Evolutionary conservation across 2,113 vertebrate species (phyloP).

Genomic region (Brachypteracias leptosomus): DNA sequence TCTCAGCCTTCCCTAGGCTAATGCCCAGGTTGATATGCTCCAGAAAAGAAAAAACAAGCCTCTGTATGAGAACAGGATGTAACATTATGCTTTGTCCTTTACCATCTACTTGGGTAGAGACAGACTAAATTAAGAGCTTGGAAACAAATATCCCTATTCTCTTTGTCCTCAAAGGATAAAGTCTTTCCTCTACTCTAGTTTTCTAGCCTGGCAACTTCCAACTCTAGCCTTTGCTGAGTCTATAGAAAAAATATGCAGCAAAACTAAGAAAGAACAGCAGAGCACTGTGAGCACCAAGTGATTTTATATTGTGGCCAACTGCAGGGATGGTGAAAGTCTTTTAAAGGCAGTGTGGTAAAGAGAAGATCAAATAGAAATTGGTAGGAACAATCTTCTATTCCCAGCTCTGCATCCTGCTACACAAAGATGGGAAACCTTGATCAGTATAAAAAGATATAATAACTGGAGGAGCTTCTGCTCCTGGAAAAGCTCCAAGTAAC

Average conservation of each 20-base stretch:
- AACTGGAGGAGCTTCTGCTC: background rate
- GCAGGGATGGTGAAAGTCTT: background rate
- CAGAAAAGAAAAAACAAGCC: background rate
- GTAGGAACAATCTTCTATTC: background rate
- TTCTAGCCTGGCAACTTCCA: background rate
- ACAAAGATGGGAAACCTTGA: background rate
- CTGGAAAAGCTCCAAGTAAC: background rate
- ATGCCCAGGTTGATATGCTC: background rate
- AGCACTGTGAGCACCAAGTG: background rate
- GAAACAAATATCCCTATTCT: background rate
- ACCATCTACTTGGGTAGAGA: background rate
- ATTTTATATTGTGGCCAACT: background rate
- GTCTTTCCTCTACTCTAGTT: background rate
- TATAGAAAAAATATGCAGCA: background rate
- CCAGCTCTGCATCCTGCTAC: background rate
- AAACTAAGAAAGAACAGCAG: background rate
- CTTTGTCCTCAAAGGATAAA: background rate
- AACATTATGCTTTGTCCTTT: background rate
- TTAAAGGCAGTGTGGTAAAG: background rate
- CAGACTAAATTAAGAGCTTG: background rate
- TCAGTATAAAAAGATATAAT: background rate
- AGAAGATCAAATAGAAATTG: background rate
- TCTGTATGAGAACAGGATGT: background rate
- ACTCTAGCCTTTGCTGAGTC: accelerated
- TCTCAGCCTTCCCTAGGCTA: background rate